A percentile compares a stretch with the other conserved stretches of the same genome.
Evolutionary conservation across 2,888 invertebrate species (phyloP).

Genomic region (Heliconius cydno): DNA sequence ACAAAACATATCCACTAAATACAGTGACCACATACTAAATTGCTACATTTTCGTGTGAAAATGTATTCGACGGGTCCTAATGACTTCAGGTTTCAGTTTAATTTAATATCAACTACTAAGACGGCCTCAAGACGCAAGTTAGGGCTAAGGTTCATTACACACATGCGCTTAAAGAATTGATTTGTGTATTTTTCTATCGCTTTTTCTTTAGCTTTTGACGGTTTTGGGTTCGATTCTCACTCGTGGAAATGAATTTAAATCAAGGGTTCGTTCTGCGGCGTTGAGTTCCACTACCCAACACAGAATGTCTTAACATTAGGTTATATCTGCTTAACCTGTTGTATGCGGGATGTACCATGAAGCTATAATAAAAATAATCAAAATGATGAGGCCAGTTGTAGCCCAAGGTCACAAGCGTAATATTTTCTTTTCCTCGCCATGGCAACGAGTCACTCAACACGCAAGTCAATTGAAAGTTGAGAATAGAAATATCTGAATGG

Average conservation of each 20-base stretch:
- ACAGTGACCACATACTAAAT: slow-evolving; percentile 69
- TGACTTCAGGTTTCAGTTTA: slow-evolving; percentile 76
- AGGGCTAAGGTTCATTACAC: slow-evolving; percentile 53
- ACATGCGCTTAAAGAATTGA: slow-evolving; percentile 36
- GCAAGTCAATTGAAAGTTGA: too few species aligned
- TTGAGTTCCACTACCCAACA: too few species aligned
- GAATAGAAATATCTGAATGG: too few species aligned
- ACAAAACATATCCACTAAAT: slow-evolving; percentile 1
- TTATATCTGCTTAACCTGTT: background rate
- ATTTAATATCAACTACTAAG: slow-evolving; percentile 77
- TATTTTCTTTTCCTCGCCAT: too few species aligned
- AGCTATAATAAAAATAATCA: too few species aligned
- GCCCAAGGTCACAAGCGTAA: too few species aligned
- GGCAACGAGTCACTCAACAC: too few species aligned
- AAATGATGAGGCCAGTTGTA: too few species aligned
- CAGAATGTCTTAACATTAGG: background rate
- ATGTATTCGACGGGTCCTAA: slow-evolving; percentile 78
- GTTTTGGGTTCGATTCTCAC: background rate
- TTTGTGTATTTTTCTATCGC: background rate
- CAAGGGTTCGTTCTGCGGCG: too few species aligned
- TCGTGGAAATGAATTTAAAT: background rate
- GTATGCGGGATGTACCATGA: too few species aligned
- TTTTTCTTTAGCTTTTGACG: background rate
- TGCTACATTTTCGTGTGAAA: slow-evolving; percentile 64
- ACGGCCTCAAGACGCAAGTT: slow-evolving; percentile 73